Base-by-base conservation (phyloP, 2,797 vertebrate genomes). In the Coreius guichenoti region DNA sequence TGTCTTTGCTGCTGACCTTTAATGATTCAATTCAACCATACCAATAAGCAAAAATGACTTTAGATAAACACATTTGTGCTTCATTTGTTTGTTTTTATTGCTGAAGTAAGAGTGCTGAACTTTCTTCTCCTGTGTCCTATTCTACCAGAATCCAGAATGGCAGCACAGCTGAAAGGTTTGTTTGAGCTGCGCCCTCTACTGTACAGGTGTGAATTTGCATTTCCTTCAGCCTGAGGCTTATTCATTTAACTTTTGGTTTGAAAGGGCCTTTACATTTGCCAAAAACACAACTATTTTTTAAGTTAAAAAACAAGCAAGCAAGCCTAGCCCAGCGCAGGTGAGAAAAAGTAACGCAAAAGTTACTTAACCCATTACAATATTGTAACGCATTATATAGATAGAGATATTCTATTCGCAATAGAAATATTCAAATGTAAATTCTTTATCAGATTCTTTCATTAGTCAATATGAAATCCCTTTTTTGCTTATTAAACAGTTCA, bases 401-500 rank as follows among this genome's bases (percentile, higher is more conserved):
- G 21, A 7, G 9, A 13, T 43, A 5, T 33, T 39, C 14, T n/a
- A n/a, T n/a, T n/a, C n/a, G n/a, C n/a, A 43, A 43, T 29, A 13
- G 21, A 7, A 17, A 13, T 43, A 5, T 33, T 39, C 14, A 7
- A 58, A 21, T 73, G n/a, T 49, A 49, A 73, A 47, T 17, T 16
- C 13, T 72, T 16, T 12, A 47, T 73, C 7, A 49, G 3, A 17
- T 49, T 29, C 14, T 73, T 16, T 73, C 43, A 49, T 9, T 17
- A 23, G 47, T 75, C 5, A 75, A 23, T 75, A 33, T n/a, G 4
- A 39, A 76, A 39, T 56, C 19, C 8, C 7, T 21, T 5, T 31
- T 76, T 54, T 54, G 19, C 49, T 56, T 54, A 76, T 76, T 75
- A 54, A 76, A 76, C 11, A 16, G 11, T 19, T 76, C 19, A 56